These are phyloP conservation scores for Turritopsis rubra DNA, from an alignment of 30 jellyfish, hydroid and myxozoan genomes.

Conservation along the genomic window DNA sequence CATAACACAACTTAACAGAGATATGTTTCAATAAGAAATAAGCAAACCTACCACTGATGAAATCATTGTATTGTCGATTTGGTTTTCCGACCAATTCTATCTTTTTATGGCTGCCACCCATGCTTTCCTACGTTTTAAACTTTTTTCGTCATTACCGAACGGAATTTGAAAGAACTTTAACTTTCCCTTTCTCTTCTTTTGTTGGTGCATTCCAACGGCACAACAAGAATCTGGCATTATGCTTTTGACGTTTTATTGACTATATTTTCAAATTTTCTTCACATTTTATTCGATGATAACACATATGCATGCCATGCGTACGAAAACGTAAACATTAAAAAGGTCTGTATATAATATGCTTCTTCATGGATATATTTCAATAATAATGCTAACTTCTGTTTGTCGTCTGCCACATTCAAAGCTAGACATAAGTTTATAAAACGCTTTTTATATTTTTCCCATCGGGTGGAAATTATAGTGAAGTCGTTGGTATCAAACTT, in stretches of 20 bases:
- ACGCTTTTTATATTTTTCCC: too few species aligned
- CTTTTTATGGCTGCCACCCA: background rate
- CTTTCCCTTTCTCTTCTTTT: background rate
- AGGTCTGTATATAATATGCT: too few species aligned
- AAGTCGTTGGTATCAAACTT: too few species aligned
- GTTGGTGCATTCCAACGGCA: background rate
- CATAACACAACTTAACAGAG: background rate
- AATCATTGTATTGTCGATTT: background rate
- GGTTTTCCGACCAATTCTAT: background rate
- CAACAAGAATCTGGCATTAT: background rate
- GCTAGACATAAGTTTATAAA: too few species aligned
- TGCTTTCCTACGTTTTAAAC: background rate
- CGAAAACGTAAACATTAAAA: background rate
- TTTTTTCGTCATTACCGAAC: background rate
- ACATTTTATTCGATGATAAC: background rate
- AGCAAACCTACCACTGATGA: background rate
- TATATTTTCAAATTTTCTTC: background rate
- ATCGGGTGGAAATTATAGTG: too few species aligned
- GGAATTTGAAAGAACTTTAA: background rate
- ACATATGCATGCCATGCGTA: background rate
- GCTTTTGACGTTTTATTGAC: background rate
- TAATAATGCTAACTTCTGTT: too few species aligned
- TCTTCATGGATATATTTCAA: too few species aligned
- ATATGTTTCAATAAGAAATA: background rate
- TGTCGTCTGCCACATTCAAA: too few species aligned